Percentiles rank a stretch among this genome's conserved stretches.
Evolutionary conservation across 2,888 invertebrate genomes (phyloP).

Genomic region (Cecidostiba fungosa): DNA sequence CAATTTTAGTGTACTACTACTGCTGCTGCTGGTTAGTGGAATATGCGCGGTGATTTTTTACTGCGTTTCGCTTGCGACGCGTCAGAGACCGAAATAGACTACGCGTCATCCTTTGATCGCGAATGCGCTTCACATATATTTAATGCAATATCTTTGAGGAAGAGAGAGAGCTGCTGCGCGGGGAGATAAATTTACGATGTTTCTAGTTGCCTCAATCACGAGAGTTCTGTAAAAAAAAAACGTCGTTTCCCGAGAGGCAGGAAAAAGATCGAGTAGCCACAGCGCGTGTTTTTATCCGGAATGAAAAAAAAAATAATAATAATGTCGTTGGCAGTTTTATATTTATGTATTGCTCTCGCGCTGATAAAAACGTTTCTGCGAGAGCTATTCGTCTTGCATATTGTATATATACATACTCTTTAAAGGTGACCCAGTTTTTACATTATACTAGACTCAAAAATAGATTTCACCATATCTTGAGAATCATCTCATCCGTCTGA

Average conservation of each 20-base stretch:
- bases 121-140: not conserved
- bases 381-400: not conserved
- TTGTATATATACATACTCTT: not conserved
- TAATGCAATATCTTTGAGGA: not conserved
- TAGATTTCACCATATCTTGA: no score
- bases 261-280: not conserved
- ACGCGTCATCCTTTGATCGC: not conserved
- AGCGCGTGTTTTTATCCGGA: not conserved
- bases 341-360: not conserved
- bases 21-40: no score
- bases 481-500: no score
- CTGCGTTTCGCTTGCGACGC: no score
- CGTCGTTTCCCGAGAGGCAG: not conserved
- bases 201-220: constrained; percentile 1
- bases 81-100: no score
- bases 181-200: constrained; percentile 9
- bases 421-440: not conserved
- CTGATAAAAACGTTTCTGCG: not conserved
- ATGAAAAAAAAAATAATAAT: not conserved
- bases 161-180: not conserved
- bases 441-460: not conserved
- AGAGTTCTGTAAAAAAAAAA: not conserved
- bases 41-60: no score
- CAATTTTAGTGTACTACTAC: no score
- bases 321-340: not conserved